These are phyloP conservation scores for Hedya salicella DNA, from an alignment of 2,888 invertebrate species.

Conservation along the genomic window DNA sequence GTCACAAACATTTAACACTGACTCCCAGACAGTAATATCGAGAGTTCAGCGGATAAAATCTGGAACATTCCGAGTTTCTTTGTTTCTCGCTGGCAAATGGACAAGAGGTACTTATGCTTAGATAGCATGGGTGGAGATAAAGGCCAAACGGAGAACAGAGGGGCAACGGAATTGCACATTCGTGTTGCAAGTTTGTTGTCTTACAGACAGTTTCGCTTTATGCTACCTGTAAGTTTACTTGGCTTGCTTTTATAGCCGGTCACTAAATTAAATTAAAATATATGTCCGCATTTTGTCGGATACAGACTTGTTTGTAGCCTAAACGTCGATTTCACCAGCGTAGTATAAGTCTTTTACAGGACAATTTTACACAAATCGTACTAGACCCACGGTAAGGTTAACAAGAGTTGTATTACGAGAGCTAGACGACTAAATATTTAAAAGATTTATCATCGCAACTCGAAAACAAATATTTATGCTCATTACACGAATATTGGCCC, in stretches of 20 bases:
- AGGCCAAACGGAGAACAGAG: slow-evolving; percentile 20
- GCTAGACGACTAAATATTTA: too few relatives aligned
- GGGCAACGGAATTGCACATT: slow-evolving; percentile 29
- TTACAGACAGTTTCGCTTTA: not conserved
- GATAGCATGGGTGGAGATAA: slow-evolving; percentile 38
- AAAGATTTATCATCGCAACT: too few relatives aligned
- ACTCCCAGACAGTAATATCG: slow-evolving; percentile 67
- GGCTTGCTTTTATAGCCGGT: slow-evolving; percentile 6
- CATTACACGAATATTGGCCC: too few relatives aligned
- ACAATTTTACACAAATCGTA: too few relatives aligned
- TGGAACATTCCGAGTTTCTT: slow-evolving; percentile 57
- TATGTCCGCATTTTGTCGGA: not conserved
- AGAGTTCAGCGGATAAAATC: slow-evolving; percentile 62
- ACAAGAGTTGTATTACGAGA: too few relatives aligned
- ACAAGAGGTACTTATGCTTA: slow-evolving; percentile 44
- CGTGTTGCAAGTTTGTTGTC: slow-evolving; percentile 38
- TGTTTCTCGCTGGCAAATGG: slow-evolving; percentile 49
- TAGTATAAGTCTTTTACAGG: too few relatives aligned
- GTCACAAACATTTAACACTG: slow-evolving; percentile 71
- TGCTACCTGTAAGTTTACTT: slow-evolving; percentile 15
- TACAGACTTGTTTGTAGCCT: not conserved
- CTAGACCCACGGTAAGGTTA: too few relatives aligned
- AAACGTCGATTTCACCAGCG: too few relatives aligned
- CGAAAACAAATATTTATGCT: too few relatives aligned
- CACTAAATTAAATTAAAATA: slow-evolving; percentile 17